Evolutionary conservation across 2,888 invertebrate genomes (phyloP).

Genomic region (Drosophila pseudotalamancana): DNA sequence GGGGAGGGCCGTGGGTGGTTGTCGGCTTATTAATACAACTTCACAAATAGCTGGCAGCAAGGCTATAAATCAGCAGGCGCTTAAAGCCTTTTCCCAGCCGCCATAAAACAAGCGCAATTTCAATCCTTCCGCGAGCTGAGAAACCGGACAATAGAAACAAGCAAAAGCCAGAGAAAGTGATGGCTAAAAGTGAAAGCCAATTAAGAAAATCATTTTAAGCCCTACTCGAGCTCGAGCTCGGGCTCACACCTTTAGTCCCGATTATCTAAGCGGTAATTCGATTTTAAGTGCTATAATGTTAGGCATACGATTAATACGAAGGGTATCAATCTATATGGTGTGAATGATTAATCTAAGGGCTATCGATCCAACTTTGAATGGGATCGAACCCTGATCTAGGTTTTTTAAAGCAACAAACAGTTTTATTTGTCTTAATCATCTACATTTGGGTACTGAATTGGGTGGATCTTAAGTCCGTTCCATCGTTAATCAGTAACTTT

Average conservation of each 20-base stretch:
- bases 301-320: no score
- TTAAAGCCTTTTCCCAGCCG: slow-evolving; percentile 58
- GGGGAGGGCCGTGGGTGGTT: neutral
- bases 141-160: neutral
- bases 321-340: no score
- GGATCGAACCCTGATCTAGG: no score
- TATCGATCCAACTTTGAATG: no score
- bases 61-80: slow-evolving; percentile 65
- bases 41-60: slow-evolving; percentile 56
- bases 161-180: neutral
- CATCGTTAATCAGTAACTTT: no score
- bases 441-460: no score
- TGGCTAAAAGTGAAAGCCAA: neutral
- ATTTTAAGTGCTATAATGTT: neutral
- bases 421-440: no score
- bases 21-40: slow-evolving; percentile 66
- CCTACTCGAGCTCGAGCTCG: no score
- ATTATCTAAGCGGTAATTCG: slow-evolving; percentile 1
- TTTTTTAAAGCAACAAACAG: no score
- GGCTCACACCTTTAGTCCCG: neutral
- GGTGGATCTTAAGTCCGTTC: no score
- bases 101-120: slow-evolving; percentile 15
- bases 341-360: no score
- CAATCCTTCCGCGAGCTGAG: neutral
- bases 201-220: no score